Conservation (phyloP, 2,113 vertebrate species). For the Piprites chloris region DNA sequence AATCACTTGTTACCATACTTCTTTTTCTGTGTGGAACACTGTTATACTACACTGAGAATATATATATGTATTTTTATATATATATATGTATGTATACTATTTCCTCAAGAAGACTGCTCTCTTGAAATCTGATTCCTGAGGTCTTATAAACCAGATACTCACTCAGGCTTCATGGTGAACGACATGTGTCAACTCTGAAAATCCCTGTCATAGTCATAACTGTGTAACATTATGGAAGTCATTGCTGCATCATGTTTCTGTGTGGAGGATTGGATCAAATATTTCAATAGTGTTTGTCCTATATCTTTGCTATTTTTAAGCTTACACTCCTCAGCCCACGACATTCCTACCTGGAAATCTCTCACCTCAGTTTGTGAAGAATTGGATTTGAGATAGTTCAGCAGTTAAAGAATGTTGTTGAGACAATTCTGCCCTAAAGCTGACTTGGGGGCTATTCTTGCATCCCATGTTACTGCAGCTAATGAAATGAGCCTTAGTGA, state of each 20-base stretch:
- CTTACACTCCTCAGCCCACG: neutral
- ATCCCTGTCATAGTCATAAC: rapidly evolving
- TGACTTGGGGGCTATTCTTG: neutral
- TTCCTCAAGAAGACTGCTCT: neutral
- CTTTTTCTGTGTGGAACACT: neutral
- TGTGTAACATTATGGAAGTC: neutral
- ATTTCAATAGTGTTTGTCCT: neutral
- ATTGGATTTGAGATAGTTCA: neutral
- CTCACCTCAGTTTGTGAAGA: neutral
- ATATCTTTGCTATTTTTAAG: neutral
- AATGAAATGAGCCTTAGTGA: neutral
- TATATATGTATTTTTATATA: neutral
- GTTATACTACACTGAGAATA: neutral
- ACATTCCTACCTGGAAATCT: neutral
- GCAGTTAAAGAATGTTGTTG: neutral
- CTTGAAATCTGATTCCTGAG: neutral
- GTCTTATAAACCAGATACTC: neutral
- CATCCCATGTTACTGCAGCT: neutral
- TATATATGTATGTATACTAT: neutral
- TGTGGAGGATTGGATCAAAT: neutral
- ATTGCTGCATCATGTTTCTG: neutral
- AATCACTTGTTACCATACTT: neutral
- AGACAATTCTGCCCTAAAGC: neutral
- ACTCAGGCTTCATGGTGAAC: neutral
- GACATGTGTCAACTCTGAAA: neutral